These are phyloP conservation scores for Corythoichthys haematopterus DNA, from an alignment of 2,113 vertebrate genomes.

Conservation along the genomic window DNA sequence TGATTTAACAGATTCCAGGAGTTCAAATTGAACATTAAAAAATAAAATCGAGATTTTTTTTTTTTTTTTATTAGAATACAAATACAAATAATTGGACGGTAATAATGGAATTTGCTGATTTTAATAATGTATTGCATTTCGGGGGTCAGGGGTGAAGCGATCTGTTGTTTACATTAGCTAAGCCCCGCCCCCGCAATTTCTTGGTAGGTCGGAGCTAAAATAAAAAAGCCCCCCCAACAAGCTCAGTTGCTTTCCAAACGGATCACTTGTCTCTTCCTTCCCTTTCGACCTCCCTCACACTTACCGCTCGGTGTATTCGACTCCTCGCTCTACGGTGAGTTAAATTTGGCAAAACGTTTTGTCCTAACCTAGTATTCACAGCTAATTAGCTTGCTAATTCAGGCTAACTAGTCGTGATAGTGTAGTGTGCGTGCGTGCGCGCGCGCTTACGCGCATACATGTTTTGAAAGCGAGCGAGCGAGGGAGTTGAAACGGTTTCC, in stretches of 20 bases:
- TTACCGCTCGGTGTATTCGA: neutral
- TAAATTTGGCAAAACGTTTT: neutral
- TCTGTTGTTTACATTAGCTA: neutral
- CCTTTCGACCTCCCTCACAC: neutral
- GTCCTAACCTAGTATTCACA: neutral
- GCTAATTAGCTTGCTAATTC: neutral
- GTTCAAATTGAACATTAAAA: too few relatives aligned
- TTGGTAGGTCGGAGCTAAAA: neutral
- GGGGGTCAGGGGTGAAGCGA: neutral
- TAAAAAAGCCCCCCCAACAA: neutral
- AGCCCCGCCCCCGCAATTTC: neutral
- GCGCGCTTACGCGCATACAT: neutral
- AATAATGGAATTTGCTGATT: too few relatives aligned
- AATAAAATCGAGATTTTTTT: too few relatives aligned
- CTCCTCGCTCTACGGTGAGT: neutral
- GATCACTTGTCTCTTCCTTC: neutral
- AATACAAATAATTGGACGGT: too few relatives aligned
- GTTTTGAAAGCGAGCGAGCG: neutral
- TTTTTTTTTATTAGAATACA: too few relatives aligned
- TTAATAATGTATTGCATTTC: too few relatives aligned
- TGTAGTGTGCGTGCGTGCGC: neutral
- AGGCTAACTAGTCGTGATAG: neutral
- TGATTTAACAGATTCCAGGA: too few relatives aligned
- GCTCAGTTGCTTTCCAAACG: neutral
- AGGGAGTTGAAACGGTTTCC: conserved; percentile 6